Base-by-base conservation (phyloP, 2,113 vertebrate species). In the Pan paniscus region DNA sequence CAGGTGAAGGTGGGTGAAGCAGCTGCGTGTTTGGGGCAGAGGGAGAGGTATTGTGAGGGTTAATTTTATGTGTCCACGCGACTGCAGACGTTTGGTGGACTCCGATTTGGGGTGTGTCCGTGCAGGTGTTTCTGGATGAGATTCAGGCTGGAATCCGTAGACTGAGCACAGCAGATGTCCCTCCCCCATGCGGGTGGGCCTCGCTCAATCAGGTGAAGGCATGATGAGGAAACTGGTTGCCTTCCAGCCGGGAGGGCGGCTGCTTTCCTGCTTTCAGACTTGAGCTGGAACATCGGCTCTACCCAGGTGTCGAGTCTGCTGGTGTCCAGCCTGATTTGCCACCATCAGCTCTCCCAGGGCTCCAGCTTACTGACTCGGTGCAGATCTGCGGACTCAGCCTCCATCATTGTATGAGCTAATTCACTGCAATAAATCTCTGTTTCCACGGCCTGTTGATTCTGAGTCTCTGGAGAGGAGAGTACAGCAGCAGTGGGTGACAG, bases 301-400 rank as follows among this genome's bases (percentile, higher is more conserved):
- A 17, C 52, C 55, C 0, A 1, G 40, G 52, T 25, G 78, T 57
- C 3, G 32, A 70, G 68, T 18, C n/a, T 23, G 38, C 70, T 73
- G 70, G 70, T 4, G 2, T 73, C 38, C 0, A 20, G 20, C 70
- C 22, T 38, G 20, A 73, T 11, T 6, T 38, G n/a, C 17, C 38
- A 23, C 70, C 5, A 0, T 73, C n/a, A 12, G 70, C 70, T 11
- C n/a, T 70, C 8, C 35, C 8, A 20, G 68, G 68, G 68, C 35
- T n/a, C 16, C 3, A 8, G 52, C 16, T 43, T 11, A 1, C 23
- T 0, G 67, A 5, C 0, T 9, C 8, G 0, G 17, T 38, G 32
- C 50, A 50, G 40, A 2, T 0, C 0, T 0, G 7, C 0, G 52
- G 43, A 6, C 18, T 18, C 43, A 4, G 25, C 40, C 43, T 52